Evolutionary conservation across 2,113 vertebrate species (phyloP), one percentile per base, ranked within the genome.

Genomic region (Amazona vittata): DNA sequence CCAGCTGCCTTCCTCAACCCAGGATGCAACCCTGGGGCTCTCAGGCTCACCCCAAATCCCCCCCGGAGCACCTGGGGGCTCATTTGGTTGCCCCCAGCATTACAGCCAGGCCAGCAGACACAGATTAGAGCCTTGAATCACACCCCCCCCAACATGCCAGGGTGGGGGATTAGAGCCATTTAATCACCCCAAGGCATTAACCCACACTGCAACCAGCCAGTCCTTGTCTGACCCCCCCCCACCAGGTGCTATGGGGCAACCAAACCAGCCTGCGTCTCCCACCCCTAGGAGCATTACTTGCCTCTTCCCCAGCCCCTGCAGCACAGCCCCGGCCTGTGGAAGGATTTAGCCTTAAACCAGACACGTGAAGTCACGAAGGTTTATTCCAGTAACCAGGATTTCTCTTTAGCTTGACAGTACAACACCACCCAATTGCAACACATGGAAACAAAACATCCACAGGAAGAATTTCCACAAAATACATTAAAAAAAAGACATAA

Each of bases 381-480:
- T 95, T 95, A 89, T 96, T 96, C 93, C 86, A 86, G 90, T 97
- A 96, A 95, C 96, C 81, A 96, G 93, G 91, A 95, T 97, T 96
- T 96, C 70, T 96, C 75, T 97, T 74, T 55, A 94, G 93, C 86
- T 96, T 12, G 43, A 97, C 85, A 96, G 86, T 94, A 97, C 17
- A 14, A 95, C 81, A 85, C 15, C 81, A 94, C 49, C 76, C 15
- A 13, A 94, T 89, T 12, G 24, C 74, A 37, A 68, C n/a, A 94
- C 94, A 91, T 10, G 9, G 91, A 95, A 95, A 96, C 86, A 89
- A 96, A 95, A 94, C 78, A 90, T 92, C 94, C 95, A 93, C 71
- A 83, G 95, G 86, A 95, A 96, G 60, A 88, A 96, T 94, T 93
- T 75, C 55, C 89, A 95, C 64, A 78, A 93, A 94, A 96, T 64